Evolutionary conservation across 2,113 vertebrate species (phyloP), one percentile per base, ranked within the genome.

Genomic region (Anarhynchus alexandrinus): DNA sequence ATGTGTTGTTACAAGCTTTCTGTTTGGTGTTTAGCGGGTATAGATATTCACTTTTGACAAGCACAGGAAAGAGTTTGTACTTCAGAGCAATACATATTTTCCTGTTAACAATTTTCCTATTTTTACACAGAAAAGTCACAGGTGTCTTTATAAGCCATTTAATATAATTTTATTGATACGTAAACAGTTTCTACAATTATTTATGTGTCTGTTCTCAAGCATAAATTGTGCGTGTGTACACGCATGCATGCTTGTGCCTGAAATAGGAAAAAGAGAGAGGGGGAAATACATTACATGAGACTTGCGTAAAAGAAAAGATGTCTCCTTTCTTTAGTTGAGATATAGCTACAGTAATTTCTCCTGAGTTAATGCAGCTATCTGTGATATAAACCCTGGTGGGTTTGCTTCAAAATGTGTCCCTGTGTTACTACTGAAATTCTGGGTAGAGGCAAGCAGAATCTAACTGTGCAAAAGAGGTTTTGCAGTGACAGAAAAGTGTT

Each of bases 181-280:
- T 25, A 82, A 71, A 13, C 10, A 30, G 18, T 76, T 32, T 23
- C 29, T 85, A 25, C 14, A 49, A 11, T 72, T 82, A 78, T 49
- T 36, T 18, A 36, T 8, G n/a, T 0, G 0, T 45, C 47, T 79
- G 5, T 64, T 76, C 51, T 77, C 22, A 67, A 74, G 14, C 23
- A 32, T 2, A 45, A 84, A 62, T 29, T 43, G 2, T 54, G 4
- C 20, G 0, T 18, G 5, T 55, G 11, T 71, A 20, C 22, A n/a
- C 7, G 9, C 17, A 59, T 2, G 13, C 12, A 21, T 9, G 20
- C 10, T 36, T 82, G 5, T 1, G 2, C n/a, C 52, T 3, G 5
- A 43, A 64, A 80, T 1, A 52, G 12, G 43, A 43, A 21, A 51
- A 30, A 71, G 7, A 71, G 4, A n/a, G 29, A 55, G 6, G 65